Base-by-base conservation (phyloP, 2,113 vertebrate genomes). In the Lepus americanus region DNA sequence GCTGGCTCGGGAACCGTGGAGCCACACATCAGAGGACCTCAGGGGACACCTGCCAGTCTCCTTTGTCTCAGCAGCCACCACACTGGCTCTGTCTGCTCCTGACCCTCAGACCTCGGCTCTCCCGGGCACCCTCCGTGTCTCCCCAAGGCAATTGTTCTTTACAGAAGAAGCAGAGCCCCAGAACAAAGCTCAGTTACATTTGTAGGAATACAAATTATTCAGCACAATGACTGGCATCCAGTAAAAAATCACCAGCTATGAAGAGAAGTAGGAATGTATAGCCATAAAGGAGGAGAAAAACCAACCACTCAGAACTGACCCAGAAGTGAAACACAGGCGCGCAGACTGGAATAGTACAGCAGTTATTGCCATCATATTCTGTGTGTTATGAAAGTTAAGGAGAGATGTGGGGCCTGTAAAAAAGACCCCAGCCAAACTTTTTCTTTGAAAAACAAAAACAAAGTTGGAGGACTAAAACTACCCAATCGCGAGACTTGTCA, bases 231-330 rank as follows among this genome's bases (percentile, higher is more conserved):
- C 51, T 92, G 49, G 25, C 10, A 89, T 23, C 29, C 13, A 66
- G 22, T 82, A 66, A 77, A 94, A 82, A 73, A 67, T 84, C 72
- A 73, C 31, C 7, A 73, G 44, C 36, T 33, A 49, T 67, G 51
- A 67, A 79, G 79, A 94, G 70, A 87, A 83, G 36, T 16, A 80
- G 69, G 31, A 79, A 44, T 51, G 92, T 25, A 80, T 51, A 93
- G 73, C 33, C 23, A n/a, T 80, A 13, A 49, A 44, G 23, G 39
- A 83, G 31, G 31, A 95, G 61, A 77, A 88, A 92, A 95, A 36
- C 67, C 11, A 76, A 72, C 70, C 10, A 64, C 49, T 36, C 19
- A 67, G 76, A 74, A 76, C 36, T 81, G 39, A 89, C 25, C 51
- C 55, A n/a, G 78, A 89, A 89, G 23, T 16, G 49, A 51, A 23